Percentiles rank a stretch among this genome's conserved stretches.
phyloP scores from a whole-genome alignment of 2,113 vertebrate genomes.

The Lota lota region DNA sequence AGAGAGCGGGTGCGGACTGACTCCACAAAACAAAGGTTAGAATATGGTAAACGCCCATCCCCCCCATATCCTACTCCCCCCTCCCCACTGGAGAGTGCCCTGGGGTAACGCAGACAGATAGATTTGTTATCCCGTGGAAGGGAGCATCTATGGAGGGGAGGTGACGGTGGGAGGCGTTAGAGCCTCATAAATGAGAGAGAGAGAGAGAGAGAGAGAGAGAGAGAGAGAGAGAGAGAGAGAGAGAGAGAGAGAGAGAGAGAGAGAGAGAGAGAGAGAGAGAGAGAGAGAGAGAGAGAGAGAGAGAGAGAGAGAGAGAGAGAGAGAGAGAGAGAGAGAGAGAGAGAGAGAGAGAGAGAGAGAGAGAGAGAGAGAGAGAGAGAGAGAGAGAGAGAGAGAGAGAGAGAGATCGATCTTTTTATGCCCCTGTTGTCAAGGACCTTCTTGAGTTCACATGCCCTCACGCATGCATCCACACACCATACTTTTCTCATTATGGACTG shows the following conservation, averaged over 20 bases:
- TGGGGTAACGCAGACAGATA: not conserved
- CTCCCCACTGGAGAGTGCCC: constrained; percentile 8
- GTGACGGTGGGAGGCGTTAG: constrained; percentile 13
- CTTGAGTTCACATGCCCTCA: too few species aligned
- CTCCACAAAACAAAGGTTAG: too few species aligned
- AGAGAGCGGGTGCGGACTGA: too few species aligned
- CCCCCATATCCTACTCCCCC: not conserved
- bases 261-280: constrained; percentile 4
- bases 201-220: constrained; percentile 18
- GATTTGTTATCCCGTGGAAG: constrained; percentile 41
- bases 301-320: constrained; percentile 2
- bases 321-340: too few species aligned
- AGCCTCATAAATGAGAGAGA: constrained; percentile 54
- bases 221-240: constrained; percentile 12
- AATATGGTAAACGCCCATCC: too few species aligned
- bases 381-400: not conserved
- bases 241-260: constrained; percentile 3
- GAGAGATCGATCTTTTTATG: too few species aligned
- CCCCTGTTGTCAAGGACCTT: too few species aligned
- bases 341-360: not conserved
- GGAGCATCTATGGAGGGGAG: constrained; percentile 21
- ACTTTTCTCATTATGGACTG: not conserved
- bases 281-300: constrained; percentile 12
- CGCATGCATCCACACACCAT: not conserved
- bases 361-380: not conserved